A percentile compares a stretch with the other conserved stretches of the same genome.
Conservation (phyloP, 2,888 invertebrate species). For the Cryptophagus acutangulus region DNA sequence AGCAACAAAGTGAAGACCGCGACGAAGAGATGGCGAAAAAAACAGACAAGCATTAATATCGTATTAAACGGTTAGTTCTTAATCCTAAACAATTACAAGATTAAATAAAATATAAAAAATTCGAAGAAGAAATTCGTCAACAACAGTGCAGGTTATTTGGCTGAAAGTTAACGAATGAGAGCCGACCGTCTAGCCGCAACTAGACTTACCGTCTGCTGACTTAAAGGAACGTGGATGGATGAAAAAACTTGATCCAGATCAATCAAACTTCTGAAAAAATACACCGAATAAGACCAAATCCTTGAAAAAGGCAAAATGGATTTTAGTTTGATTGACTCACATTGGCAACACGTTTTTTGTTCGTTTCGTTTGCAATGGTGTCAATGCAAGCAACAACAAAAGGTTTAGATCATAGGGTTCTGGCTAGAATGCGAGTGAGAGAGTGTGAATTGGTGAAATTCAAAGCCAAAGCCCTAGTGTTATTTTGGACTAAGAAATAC, state of each 20-base stretch:
- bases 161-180: constrained; percentile 35
- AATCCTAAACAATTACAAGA: background rate
- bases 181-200: constrained; percentile 53
- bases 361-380: constrained; percentile 6
- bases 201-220: constrained; percentile 65
- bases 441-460: too few relatives aligned
- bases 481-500: constrained; percentile 1
- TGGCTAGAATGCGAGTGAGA: constrained; percentile 12
- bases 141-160: constrained; percentile 18
- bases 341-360: constrained; percentile 14
- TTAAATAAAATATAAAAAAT: background rate
- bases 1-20: constrained; percentile 47
- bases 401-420: constrained; percentile 19
- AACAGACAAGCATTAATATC: constrained; percentile 43
- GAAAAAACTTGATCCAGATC: constrained; percentile 58
- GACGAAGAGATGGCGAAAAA: constrained; percentile 9
- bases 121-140: background rate
- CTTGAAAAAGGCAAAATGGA: constrained; percentile 22
- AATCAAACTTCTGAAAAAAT: constrained; percentile 73
- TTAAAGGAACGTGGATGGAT: constrained; percentile 52
- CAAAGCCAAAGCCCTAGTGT: constrained; percentile 6
- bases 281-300: constrained; percentile 62
- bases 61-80: constrained; percentile 6
- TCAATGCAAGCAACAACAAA: too few relatives aligned
- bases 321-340: constrained; percentile 21